These are phyloP conservation scores for Camponotus vicinus DNA, from an alignment of 1,140 invertebrate genomes.

Conservation along the genomic window DNA sequence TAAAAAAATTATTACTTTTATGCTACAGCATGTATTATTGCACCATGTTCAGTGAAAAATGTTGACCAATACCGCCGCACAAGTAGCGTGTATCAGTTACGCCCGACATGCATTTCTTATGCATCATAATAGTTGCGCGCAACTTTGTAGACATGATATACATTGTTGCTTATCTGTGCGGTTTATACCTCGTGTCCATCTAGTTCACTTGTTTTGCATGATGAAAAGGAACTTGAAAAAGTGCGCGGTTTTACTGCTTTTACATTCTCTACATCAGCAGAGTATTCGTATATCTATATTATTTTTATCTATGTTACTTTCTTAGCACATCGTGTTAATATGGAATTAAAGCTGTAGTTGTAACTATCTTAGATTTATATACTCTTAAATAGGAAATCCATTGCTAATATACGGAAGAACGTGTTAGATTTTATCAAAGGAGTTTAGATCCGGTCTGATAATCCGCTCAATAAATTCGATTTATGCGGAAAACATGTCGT, in stretches of 20 bases:
- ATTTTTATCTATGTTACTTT: background rate
- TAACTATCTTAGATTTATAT: background rate
- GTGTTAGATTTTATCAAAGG: background rate
- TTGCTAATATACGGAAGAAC: conserved; percentile 3
- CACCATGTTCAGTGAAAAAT: background rate
- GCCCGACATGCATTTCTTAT: background rate
- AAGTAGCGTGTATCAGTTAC: conserved; percentile 13
- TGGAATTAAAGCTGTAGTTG: no score
- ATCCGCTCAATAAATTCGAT: conserved; percentile 33
- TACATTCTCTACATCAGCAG: background rate
- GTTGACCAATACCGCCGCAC: background rate
- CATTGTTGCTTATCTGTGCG: conserved; percentile 24
- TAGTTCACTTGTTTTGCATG: conserved; percentile 11
- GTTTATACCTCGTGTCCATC: background rate
- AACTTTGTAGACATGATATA: conserved; percentile 39
- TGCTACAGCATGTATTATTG: no score
- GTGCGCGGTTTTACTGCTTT: background rate
- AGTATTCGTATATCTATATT: no score
- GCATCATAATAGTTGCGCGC: conserved; percentile 39
- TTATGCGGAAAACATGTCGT: conserved; percentile 37
- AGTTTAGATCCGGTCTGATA: background rate
- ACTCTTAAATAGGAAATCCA: background rate
- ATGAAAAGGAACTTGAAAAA: background rate
- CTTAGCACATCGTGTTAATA: no score
- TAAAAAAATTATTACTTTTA: no score